Conservation (phyloP, 2,797 vertebrate genomes). For the Platalea minor region DNA sequence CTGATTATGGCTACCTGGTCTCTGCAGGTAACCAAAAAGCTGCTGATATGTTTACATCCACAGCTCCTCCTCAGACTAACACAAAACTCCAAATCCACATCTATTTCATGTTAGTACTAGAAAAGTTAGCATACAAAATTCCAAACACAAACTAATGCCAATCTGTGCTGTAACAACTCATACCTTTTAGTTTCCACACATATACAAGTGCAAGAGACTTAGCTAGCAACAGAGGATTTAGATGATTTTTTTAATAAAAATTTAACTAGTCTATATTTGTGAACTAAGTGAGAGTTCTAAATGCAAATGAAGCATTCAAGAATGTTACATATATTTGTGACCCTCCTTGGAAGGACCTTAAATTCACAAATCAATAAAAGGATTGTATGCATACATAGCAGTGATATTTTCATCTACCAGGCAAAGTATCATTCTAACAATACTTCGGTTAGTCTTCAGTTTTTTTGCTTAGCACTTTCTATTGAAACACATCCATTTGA, state of each 20-base stretch:
- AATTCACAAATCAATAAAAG: not conserved
- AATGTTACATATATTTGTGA: not conserved
- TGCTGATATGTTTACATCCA: not conserved
- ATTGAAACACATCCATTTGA: not conserved
- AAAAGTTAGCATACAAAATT: slow-evolving; percentile 12
- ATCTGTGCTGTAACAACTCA: not conserved
- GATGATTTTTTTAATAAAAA: not conserved
- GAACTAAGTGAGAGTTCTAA: not conserved
- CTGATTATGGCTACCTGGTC: not conserved
- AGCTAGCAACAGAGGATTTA: not conserved
- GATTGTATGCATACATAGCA: not conserved
- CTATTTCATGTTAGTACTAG: not conserved
- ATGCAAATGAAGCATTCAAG: not conserved
- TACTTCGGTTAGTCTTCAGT: not conserved
- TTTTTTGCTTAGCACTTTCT: not conserved
- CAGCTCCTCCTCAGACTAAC: not conserved
- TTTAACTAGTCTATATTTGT: not conserved
- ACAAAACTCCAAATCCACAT: not conserved
- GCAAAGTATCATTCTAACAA: not conserved
- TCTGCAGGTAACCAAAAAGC: not conserved
- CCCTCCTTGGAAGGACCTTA: not conserved
- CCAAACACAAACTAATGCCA: not conserved
- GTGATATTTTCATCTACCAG: not conserved
- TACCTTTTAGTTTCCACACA: not conserved
- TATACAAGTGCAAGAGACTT: not conserved